Evolutionary conservation across 1,140 invertebrate genomes (phyloP), one percentile per base, ranked within the genome.

Genomic region (Orchestia grillus): DNA sequence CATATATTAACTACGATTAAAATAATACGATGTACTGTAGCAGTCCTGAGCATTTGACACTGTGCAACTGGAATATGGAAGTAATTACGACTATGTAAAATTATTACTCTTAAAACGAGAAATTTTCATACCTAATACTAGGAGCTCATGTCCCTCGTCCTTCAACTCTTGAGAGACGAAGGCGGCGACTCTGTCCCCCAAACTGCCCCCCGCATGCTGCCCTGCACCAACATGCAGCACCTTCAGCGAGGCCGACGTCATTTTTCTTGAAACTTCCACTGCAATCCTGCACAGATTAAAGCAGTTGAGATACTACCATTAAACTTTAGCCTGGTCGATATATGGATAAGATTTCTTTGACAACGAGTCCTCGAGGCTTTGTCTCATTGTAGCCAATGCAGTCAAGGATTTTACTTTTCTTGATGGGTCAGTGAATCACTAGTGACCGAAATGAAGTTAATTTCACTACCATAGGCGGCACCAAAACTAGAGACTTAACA

Each of bases 201-300:
- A 47, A 44, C 92, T 94, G 92, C 92, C 92, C 92, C 92, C 44
- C 92, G 41, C 92, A 94, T 94, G 92, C 92, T 94, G 44, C 92
- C 92, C 92, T 47, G 92, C 92, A 94, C 92, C 92, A 47, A 19
- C n/a, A n/a, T n/a, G n/a, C 44, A 94, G 92, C 92, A 94, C 43
- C 44, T 94, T 94, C 92, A 94, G 92, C 8, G 43, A 36, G 8
- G 8, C 4, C 11, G 92, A 94, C 92, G 92, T 47, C 92, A 94
- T 94, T 4, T 3, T 90, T 42, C 15, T 42, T 4, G 36, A 41
- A 4, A 41, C 36, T n/a, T 41, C 8, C 36, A 19, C 28, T 19
- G 36, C 28, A 28, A 77, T 36, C 36, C 62, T 77, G 62, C 62
- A 77, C 11, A 53, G 47, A 19, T 8, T 19, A 53, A 53, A 8